Evolutionary conservation across 2,113 vertebrate genomes (phyloP), one percentile per base, ranked within the genome.

Genomic region (Ibidorhyncha struthersii): DNA sequence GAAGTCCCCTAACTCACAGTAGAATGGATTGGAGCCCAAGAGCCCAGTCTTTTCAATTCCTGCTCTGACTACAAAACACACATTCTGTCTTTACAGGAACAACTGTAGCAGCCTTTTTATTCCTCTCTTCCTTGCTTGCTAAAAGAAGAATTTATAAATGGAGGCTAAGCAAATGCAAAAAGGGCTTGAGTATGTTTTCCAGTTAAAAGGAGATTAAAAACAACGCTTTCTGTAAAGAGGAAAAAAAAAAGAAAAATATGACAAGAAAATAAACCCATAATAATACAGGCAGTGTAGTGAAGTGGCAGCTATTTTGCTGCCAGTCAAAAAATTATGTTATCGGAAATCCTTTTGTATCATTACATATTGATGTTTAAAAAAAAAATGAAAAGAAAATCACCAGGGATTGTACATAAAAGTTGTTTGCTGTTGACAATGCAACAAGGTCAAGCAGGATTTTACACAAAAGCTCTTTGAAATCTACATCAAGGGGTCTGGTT

Each of bases 141-240:
- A 59, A 90, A 65, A 95, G 76, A 93, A 93, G 86, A 91, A 87
- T 85, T 91, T 50, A 21, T 79, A 96, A 93, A 40, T 40, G 25
- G n/a, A 95, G 90, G 95, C 74, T 91, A 97, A 95, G 80, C 69
- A 96, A 96, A 95, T 94, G 91, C 85, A 92, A 94, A 96, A 95
- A 82, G 63, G 82, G 47, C 43, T 86, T 67, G 74, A 83, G 58
- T 93, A 56, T 66, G 20, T 95, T 97, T 95, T 90, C 58, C 90
- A 95, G 77, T 90, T 96, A 56, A 95, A 97, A 97, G 49, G 62
- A 95, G 79, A 89, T 93, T 90, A 87, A 86, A 94, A 91, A 9
- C 62, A 93, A 87, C 34, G 11, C 32, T 69, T 92, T 87, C 72
- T 18, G 6, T 72, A 78, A 89, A 94, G 82, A 92, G 29, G 34